Conservation (phyloP, 2,113 vertebrate genomes). For the Theristicus caerulescens region DNA sequence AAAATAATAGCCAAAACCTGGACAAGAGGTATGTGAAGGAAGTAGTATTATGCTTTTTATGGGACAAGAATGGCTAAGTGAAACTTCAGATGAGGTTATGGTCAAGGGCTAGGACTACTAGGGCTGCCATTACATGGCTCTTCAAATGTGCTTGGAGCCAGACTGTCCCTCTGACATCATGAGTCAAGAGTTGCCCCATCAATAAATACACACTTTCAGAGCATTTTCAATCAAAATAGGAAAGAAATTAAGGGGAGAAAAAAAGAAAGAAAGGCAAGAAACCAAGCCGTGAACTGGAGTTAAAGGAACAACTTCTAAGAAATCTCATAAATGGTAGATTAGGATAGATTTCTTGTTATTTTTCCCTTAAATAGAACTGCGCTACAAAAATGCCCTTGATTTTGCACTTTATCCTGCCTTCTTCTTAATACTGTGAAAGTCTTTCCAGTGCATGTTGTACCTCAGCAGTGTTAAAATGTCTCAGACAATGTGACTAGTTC, state of each 20-base stretch:
- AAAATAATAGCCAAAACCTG: background rate
- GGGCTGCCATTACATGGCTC: background rate
- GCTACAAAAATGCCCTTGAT: background rate
- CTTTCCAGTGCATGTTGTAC: background rate
- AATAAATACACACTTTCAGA: background rate
- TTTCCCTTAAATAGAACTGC: background rate
- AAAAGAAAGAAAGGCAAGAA: background rate
- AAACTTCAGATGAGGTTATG: background rate
- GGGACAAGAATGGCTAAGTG: background rate
- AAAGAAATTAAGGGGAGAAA: background rate
- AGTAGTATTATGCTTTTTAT: background rate
- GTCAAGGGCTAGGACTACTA: background rate
- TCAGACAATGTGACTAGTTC: background rate
- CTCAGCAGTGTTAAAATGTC: background rate
- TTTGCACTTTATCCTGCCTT: background rate
- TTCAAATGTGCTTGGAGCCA: background rate
- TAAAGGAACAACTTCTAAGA: conserved; percentile 4
- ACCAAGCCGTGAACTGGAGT: background rate
- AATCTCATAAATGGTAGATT: conserved; percentile 4
- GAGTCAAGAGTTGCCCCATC: background rate
- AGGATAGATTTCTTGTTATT: background rate
- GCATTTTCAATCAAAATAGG: background rate
- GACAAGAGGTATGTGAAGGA: background rate
- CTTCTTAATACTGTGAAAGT: background rate
- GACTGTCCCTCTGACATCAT: background rate